Evolutionary conservation across 2,113 vertebrate species (phyloP).

Genomic region (Austrofundulus limnaeus): DNA sequence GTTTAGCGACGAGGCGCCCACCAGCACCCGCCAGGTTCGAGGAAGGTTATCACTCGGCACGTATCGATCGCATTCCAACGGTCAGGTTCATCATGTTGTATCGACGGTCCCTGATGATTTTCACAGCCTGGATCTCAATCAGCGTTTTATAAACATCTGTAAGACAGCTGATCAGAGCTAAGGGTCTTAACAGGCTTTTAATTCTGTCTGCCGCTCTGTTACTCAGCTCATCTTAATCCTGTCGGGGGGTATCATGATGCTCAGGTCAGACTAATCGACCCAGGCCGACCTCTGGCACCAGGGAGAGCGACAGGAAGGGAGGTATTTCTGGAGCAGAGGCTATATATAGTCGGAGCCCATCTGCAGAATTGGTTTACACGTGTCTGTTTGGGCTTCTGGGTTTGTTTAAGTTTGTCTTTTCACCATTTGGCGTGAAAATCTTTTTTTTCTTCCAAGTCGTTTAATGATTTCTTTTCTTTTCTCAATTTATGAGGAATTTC

Average conservation of each 20-base stretch:
- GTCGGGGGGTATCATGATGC: slow-evolving; percentile 40
- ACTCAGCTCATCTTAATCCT: slow-evolving; percentile 18
- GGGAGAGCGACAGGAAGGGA: slow-evolving; percentile 42
- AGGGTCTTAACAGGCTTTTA: not conserved
- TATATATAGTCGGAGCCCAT: slow-evolving; percentile 69
- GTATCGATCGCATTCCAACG: slow-evolving; percentile 57
- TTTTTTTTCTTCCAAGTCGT: not conserved
- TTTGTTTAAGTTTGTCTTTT: slow-evolving; percentile 8
- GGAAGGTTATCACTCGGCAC: slow-evolving; percentile 23
- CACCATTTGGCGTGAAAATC: slow-evolving; percentile 3
- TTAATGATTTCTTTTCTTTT: not conserved
- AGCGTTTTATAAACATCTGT: slow-evolving; percentile 13
- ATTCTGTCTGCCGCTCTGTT: slow-evolving; percentile 13
- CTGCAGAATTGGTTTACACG: slow-evolving; percentile 57
- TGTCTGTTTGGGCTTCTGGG: slow-evolving; percentile 14
- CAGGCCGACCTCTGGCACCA: slow-evolving; percentile 48
- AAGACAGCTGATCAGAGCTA: not conserved
- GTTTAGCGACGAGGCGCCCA: slow-evolving; percentile 15
- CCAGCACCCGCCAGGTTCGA: slow-evolving; percentile 14
- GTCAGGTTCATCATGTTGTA: slow-evolving; percentile 40
- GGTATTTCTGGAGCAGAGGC: slow-evolving; percentile 65
- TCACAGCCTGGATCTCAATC: not conserved
- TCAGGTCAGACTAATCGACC: slow-evolving; percentile 63
- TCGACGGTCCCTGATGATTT: slow-evolving; percentile 51
- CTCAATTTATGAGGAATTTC: not conserved